Conservation (phyloP, 2,797 vertebrate genomes). For the Pseudotriccus pelzelni region DNA sequence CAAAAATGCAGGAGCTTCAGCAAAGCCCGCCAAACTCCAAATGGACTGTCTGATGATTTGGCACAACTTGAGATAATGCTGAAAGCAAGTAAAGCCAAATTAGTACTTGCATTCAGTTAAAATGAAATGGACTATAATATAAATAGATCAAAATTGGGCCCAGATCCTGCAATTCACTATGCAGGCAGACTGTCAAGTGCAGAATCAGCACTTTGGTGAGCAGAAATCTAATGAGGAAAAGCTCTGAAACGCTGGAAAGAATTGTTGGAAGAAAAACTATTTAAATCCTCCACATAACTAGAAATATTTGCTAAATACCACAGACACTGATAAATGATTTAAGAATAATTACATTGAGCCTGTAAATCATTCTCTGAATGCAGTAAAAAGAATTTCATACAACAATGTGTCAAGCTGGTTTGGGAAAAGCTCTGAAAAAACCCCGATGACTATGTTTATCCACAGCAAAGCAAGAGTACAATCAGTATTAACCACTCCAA, state of each 20-base stretch:
- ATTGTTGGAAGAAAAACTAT: constrained; percentile 17
- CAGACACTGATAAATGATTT: not conserved
- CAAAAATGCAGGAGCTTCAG: constrained; percentile 24
- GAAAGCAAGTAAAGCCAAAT: constrained; percentile 33
- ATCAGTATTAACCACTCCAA: not conserved
- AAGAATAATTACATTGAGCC: not conserved
- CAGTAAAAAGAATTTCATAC: constrained; percentile 17
- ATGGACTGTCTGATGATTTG: constrained; percentile 51
- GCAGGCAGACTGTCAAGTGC: constrained; percentile 55
- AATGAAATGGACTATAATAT: constrained; percentile 52
- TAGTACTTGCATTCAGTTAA: constrained; percentile 42
- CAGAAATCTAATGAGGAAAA: constrained; percentile 54
- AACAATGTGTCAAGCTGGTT: not conserved
- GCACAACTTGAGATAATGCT: constrained; percentile 32
- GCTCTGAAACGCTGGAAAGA: not conserved
- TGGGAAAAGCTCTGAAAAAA: not conserved
- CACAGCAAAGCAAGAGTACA: not conserved
- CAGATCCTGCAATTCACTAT: constrained; percentile 42
- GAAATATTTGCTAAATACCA: constrained; percentile 17
- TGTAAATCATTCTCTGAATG: not conserved
- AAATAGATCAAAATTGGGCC: constrained; percentile 67
- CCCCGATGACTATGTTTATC: not conserved
- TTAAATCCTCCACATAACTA: not conserved
- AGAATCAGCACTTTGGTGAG: constrained; percentile 48
- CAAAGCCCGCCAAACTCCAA: constrained; percentile 36